Evolutionary conservation across 1,140 invertebrate species (phyloP).

Genomic region (Papilio aristodemus): DNA sequence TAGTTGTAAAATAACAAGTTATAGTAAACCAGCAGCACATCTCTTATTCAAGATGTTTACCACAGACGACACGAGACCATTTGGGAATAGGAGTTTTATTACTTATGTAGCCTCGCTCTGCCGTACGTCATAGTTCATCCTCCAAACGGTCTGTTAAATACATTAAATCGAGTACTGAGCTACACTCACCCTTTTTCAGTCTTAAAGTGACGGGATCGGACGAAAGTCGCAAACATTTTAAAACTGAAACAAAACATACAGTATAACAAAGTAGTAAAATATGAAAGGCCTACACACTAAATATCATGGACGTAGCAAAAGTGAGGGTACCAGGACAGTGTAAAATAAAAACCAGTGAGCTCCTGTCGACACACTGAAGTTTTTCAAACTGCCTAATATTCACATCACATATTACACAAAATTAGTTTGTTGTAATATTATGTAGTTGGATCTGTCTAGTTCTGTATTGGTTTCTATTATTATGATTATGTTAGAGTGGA

Average conservation of each 20-base stretch:
- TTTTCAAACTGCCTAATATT: neutral
- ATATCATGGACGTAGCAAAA: no score
- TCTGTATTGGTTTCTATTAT: no score
- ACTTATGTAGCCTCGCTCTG: conserved; percentile 47
- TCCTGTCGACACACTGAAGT: neutral
- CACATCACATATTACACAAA: neutral
- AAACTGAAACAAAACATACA: conserved; percentile 85
- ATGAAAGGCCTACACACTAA: neutral
- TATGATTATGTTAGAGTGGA: no score
- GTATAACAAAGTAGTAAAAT: neutral
- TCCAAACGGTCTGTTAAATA: conserved; percentile 23
- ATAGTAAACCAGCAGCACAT: neutral
- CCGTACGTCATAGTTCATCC: conserved; percentile 54
- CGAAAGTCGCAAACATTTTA: conserved; percentile 94
- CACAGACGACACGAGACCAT: conserved; percentile 55
- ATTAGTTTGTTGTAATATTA: neutral
- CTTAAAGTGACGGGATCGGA: conserved; percentile 92
- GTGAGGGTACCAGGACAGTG: no score
- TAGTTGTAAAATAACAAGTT: neutral
- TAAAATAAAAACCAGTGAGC: no score
- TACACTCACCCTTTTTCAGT: conserved; percentile 90
- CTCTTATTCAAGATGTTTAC: conserved; percentile 60
- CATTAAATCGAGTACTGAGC: conserved; percentile 41
- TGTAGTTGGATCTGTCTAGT: neutral
- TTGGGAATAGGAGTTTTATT: conserved; percentile 65